phyloP scores from a whole-genome alignment of 1,140 invertebrate genomes.

The Polyergus mexicanus region DNA sequence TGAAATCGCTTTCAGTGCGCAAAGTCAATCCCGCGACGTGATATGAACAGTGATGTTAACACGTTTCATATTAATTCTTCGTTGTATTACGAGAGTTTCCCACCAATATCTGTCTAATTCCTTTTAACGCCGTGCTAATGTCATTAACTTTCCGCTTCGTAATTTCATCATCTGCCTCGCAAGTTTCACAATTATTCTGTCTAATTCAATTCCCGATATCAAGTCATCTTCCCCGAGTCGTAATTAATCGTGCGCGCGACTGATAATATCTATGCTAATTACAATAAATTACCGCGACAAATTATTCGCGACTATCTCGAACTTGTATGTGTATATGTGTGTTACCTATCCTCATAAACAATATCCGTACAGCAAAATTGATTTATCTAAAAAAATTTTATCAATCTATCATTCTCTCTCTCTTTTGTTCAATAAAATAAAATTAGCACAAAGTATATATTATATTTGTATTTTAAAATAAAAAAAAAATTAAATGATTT shows the following conservation, averaged over 20 bases:
- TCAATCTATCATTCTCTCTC: neutral
- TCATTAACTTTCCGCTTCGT: constrained; percentile 67
- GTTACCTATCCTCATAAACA: constrained; percentile 30
- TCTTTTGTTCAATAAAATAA: neutral
- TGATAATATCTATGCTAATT: constrained; percentile 65
- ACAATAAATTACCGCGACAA: constrained; percentile 52
- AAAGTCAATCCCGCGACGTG: constrained; percentile 68
- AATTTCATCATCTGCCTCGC: constrained; percentile 74
- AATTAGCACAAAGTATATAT: neutral
- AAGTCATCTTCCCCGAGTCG: constrained; percentile 64
- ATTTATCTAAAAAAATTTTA: neutral
- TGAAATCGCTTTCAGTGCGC: constrained; percentile 61
- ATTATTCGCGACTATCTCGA: constrained; percentile 30
- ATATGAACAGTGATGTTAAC: constrained; percentile 66
- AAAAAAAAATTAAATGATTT: neutral
- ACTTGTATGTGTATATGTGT: no score
- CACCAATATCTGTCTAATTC: constrained; percentile 69
- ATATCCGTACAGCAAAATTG: neutral
- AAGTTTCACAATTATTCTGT: constrained; percentile 75
- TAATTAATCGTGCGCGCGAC: constrained; percentile 70
- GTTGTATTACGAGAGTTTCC: constrained; percentile 69
- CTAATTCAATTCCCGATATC: constrained; percentile 67
- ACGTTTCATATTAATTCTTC: constrained; percentile 73
- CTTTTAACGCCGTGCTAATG: constrained; percentile 71
- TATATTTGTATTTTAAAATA: neutral